Evolutionary conservation across 2,888 invertebrate species (phyloP).

Genomic region (Tipula unca): DNA sequence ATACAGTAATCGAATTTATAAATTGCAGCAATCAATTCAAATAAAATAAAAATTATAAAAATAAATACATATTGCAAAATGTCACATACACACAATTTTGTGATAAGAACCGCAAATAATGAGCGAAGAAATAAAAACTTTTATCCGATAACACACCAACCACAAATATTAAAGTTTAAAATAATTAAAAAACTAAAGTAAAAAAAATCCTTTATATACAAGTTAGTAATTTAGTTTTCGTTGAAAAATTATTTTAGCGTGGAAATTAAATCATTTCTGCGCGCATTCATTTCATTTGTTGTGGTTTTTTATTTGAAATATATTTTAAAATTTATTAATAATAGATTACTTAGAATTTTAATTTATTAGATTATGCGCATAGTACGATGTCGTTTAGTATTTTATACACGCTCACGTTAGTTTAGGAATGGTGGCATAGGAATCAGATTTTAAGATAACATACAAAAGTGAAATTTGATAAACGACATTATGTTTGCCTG

Average conservation of each 20-base stretch:
- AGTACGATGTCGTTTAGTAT: too few species aligned
- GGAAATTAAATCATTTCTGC: background rate
- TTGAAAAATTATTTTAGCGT: background rate
- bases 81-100: background rate
- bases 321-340: background rate
- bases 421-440: too few species aligned
- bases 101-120: slow-evolving; percentile 8
- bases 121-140: background rate
- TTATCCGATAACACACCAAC: background rate
- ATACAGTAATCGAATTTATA: background rate
- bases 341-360: background rate
- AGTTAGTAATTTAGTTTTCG: background rate
- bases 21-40: background rate
- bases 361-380: background rate
- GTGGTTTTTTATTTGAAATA: background rate
- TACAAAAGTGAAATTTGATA: too few species aligned
- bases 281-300: background rate
- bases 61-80: background rate
- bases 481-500: too few species aligned
- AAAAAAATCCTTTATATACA: background rate
- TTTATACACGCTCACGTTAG: slow-evolving; percentile 27
- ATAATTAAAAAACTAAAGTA: background rate
- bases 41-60: background rate
- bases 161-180: background rate
- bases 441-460: too few species aligned